Conservation (phyloP, 2,888 invertebrate species). For the Lycaena phlaeas region DNA sequence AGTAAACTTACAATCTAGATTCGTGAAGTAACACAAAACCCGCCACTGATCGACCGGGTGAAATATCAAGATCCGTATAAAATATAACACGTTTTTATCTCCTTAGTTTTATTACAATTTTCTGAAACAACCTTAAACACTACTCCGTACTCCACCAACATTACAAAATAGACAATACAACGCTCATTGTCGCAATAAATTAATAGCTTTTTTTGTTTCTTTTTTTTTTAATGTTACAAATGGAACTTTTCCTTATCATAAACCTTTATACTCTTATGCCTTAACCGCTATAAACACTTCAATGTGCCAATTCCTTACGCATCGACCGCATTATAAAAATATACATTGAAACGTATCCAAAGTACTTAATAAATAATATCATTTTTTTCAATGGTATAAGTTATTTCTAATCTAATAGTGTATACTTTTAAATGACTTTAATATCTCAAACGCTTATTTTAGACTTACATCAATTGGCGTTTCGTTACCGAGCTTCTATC, state of each 20-base stretch:
- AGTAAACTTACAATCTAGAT: conserved; percentile 64
- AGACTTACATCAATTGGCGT: conserved; percentile 59
- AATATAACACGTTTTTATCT: conserved; percentile 62
- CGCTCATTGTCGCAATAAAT: conserved; percentile 61
- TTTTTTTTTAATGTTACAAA: conserved; percentile 43
- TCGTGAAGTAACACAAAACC: conserved; percentile 63
- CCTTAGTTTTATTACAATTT: conserved; percentile 67
- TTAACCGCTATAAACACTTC: conserved; percentile 27
- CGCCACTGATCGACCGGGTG: conserved; percentile 31
- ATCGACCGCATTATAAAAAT: conserved; percentile 66
- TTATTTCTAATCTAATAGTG: conserved; percentile 35
- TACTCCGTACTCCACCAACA: conserved; percentile 54
- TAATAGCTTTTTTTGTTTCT: conserved; percentile 47
- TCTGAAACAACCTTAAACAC: conserved; percentile 66
- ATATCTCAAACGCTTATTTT: conserved; percentile 59
- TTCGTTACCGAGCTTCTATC: conserved; percentile 55
- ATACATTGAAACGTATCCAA: conserved; percentile 54
- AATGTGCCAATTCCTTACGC: conserved; percentile 65
- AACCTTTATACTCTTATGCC: conserved; percentile 42
- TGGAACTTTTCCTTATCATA: conserved; percentile 50
- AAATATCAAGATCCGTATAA: conserved; percentile 61
- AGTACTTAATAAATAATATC: conserved; percentile 47
- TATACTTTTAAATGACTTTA: conserved; percentile 43
- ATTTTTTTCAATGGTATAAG: conserved; percentile 50
- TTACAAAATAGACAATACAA: conserved; percentile 67